Conservation (phyloP, 2,797 vertebrate genomes). For the Sebastes nivosus region DNA sequence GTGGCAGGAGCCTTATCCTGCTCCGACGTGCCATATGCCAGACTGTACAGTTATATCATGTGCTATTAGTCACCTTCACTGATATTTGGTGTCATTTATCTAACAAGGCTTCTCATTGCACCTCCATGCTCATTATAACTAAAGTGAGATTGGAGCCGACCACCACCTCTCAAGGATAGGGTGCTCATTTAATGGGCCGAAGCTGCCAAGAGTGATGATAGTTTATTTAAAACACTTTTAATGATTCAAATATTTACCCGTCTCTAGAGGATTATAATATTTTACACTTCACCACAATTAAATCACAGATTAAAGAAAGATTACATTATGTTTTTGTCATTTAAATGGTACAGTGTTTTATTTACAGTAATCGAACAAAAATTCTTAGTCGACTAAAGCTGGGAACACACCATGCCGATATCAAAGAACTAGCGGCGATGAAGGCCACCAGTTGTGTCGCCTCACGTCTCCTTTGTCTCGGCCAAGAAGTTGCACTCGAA, state of each 20-base stretch:
- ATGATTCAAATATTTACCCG: background rate
- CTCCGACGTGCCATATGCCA: slow-evolving; percentile 29
- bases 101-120: slow-evolving; percentile 9
- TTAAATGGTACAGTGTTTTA: background rate
- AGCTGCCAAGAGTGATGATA: background rate
- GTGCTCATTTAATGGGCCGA: background rate
- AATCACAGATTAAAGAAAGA: background rate
- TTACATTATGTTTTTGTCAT: background rate
- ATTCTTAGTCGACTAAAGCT: too few relatives aligned
- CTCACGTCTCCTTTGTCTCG: too few relatives aligned
- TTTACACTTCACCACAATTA: background rate
- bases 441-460: too few relatives aligned
- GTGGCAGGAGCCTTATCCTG: slow-evolving; percentile 39
- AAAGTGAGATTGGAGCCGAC: background rate
- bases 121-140: slow-evolving; percentile 25
- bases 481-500: too few relatives aligned
- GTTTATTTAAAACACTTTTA: slow-evolving; percentile 4
- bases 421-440: too few relatives aligned
- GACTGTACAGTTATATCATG: slow-evolving; percentile 3
- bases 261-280: background rate
- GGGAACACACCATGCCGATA: too few relatives aligned
- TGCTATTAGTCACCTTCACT: slow-evolving; percentile 26
- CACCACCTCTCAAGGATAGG: background rate
- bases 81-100: slow-evolving; percentile 44
- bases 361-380: background rate